Conservation (phyloP, 1,140 invertebrate species). For the Lithobius niger region DNA sequence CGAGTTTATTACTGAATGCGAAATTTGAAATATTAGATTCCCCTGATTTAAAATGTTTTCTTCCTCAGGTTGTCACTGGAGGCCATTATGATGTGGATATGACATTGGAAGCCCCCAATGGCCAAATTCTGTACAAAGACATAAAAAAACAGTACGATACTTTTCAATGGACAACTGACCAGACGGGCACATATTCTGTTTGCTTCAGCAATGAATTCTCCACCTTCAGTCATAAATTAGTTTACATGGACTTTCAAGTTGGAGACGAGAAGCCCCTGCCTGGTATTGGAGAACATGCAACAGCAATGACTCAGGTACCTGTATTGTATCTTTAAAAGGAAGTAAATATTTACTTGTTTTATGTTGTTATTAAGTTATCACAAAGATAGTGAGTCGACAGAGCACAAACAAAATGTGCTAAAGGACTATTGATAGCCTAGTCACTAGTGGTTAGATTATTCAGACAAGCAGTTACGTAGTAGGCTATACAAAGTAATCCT, state of each 20-base stretch:
- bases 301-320: constrained; percentile 82
- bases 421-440: no score
- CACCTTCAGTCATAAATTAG: constrained; percentile 97
- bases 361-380: no score
- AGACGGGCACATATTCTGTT: constrained; percentile 51
- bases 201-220: constrained; percentile 99
- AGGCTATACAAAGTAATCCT: no score
- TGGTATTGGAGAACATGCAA: constrained; percentile 73
- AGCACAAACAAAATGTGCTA: no score
- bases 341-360: no score
- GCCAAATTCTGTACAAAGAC: constrained; percentile 80
- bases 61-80: constrained; percentile 85
- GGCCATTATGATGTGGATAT: constrained; percentile 99
- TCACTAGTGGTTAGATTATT: no score
- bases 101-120: constrained; percentile 71
- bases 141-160: constrained; percentile 69
- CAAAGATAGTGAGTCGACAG: no score
- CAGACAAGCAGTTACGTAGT: no score
- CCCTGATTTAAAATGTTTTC: neutral
- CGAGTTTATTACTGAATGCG: no score
- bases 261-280: constrained; percentile 78
- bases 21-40: no score
- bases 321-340: no score
- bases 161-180: constrained; percentile 63
- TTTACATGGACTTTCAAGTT: constrained; percentile 97